Evolutionary conservation across 92 coral and sea anemone genomes (phyloP), one percentile per base, ranked within the genome.

Genomic region (Meandrina meandrites): DNA sequence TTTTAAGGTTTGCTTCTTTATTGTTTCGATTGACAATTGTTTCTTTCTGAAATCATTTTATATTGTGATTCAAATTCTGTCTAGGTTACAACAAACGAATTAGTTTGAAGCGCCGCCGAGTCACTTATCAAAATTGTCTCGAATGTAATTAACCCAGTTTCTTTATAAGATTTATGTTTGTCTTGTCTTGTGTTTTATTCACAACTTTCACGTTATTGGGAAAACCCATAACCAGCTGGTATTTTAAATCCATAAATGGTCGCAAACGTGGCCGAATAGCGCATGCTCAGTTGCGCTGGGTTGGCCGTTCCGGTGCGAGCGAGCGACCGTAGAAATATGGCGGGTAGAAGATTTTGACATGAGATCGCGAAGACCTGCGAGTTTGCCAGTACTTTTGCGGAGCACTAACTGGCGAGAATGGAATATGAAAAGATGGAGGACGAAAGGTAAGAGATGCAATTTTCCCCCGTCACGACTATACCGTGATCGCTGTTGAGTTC

Each of bases 361-460:
- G 88, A 85, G 45, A 77, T 13, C 14, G 53, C 47, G 58, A 31
- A 78, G 76, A 64, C 34, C 81, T 67, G 76, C 15, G 82, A 12
- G 76, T 57, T 77, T 85, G 82, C 76, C 82, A 76, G 88, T 75
- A 48, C 81, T 77, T 50, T 76, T 48, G 88, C 76, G 48, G 31
- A 85, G 88, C 82, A 47, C 64, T 31, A 85, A 78, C 88, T 80
- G 85, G 85, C 84, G 74, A 92, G 90, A 84, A 92, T 92, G 95
- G 95, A 87, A 82, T 92, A 92, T 73, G 95, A 92, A 76, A 92
- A 90, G 89, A 90, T 92, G 93, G 91, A 83, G 45, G 95, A 92
- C 24, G 95, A 92, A 24, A 87, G 91, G 91, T 91, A 89, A 67
- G 95, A 80, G 47, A 5, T 14, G 0, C 7, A 18, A 15, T 34